phyloP scores from a whole-genome alignment of 2,888 invertebrate species.

The Plebejus melissa region DNA sequence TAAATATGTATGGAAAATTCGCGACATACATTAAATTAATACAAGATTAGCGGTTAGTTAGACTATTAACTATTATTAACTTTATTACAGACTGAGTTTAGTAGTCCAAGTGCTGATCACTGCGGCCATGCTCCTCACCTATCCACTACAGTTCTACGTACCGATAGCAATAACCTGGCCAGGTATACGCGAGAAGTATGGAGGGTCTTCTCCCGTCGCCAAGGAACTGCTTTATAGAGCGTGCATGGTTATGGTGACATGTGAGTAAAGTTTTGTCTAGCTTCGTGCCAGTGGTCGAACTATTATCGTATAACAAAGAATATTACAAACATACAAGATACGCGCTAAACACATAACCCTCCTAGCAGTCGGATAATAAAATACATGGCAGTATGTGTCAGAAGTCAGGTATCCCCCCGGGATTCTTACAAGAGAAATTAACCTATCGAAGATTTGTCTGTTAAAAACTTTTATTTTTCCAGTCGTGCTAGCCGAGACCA shows the following conservation, averaged over 20 bases:
- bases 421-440: no score
- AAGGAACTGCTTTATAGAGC: slow-evolving; percentile 86
- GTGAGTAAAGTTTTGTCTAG: slow-evolving; percentile 79
- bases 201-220: slow-evolving; percentile 75
- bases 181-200: slow-evolving; percentile 72
- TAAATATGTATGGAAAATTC: no score
- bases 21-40: no score
- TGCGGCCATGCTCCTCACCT: slow-evolving; percentile 91
- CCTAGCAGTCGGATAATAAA: no score
- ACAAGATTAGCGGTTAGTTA: no score
- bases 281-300: no score
- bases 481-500: slow-evolving; percentile 91
- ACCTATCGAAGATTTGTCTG: no score
- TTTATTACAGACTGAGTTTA: slow-evolving; percentile 84
- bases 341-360: no score
- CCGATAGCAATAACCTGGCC: slow-evolving; percentile 95
- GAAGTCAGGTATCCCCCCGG: no score
- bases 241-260: slow-evolving; percentile 86
- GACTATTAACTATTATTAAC: not conserved
- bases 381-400: no score
- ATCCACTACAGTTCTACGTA: slow-evolving; percentile 97
- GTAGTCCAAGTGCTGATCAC: slow-evolving; percentile 91
- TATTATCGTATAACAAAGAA: no score
- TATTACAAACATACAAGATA: no score
- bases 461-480: slow-evolving; percentile 44